phyloP scores from a whole-genome alignment of 2,888 invertebrate genomes.

The Drosophila yooni region DNA sequence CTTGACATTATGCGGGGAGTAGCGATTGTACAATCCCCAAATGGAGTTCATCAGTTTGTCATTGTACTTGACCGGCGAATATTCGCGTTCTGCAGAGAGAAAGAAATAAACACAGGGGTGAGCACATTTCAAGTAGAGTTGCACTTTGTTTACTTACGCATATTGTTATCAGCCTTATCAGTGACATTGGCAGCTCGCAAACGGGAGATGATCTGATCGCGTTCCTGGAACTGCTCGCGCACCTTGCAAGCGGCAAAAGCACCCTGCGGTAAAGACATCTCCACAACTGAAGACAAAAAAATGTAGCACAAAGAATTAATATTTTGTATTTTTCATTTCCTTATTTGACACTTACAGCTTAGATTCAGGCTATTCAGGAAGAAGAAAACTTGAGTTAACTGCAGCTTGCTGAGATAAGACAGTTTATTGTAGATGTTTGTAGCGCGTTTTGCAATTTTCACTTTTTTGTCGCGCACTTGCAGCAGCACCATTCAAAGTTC shows the following conservation, averaged over 20 bases:
- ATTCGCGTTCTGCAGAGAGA: conserved; percentile 87
- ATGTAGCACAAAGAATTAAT: background rate
- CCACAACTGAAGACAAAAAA: conserved; percentile 33
- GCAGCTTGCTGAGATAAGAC: conserved; percentile 42
- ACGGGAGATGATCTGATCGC: conserved; percentile 86
- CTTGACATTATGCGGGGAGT: conserved; percentile 95
- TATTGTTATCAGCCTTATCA: conserved; percentile 81
- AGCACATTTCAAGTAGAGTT: conserved; percentile 5
- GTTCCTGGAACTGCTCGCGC: conserved; percentile 84
- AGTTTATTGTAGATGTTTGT: conserved; percentile 39
- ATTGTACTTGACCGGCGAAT: conserved; percentile 91
- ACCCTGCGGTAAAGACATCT: conserved; percentile 92
- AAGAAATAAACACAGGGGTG: conserved; percentile 44
- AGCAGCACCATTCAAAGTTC: conserved; percentile 65
- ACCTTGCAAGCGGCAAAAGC: conserved; percentile 91
- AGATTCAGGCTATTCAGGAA: conserved; percentile 37
- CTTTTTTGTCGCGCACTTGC: conserved; percentile 48
- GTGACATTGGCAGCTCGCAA: conserved; percentile 46
- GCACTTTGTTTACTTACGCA: conserved; percentile 70
- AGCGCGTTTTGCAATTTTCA: conserved; percentile 57
- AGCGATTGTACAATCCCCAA: conserved; percentile 95
- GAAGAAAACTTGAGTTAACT: conserved; percentile 29
- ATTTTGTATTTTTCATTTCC: background rate
- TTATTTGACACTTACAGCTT: conserved; percentile 45
- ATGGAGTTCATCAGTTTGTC: conserved; percentile 95